Base-by-base conservation (phyloP, 2,113 vertebrate species). In the Myodes glareolus region DNA sequence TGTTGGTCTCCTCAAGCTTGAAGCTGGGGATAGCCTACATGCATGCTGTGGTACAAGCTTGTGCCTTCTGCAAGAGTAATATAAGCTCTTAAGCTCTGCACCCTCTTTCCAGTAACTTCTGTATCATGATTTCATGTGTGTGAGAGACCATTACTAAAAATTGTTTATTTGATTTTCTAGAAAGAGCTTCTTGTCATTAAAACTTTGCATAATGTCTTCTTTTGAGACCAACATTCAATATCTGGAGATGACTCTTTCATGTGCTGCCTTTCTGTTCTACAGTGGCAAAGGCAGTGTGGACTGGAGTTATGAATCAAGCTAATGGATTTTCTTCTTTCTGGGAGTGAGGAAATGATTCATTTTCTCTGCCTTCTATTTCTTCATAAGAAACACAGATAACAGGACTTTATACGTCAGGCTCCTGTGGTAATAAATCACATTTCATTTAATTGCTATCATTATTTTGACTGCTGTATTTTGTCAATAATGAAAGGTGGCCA, bases 361-460 rank as follows among this genome's bases (percentile, higher is more conserved):
- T 27, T 91, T 92, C 25, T 90, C 89, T 92, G 70, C 12, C 25
- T 21, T 82, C 42, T 77, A 3, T 96, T 80, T 70, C 58, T 94
- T 21, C 25, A n/a, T 61, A 85, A 55, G 84, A 96, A 92, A 85
- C 72, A 94, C 13, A 42, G 27, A 55, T 58, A 85, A 84, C 19
- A 96, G 39, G 75, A 96, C 3, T 4, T 47, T 76, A 17, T 73
- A 52, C 86, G 86, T 61, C 14, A 86, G 76, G 39, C 11, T 94
- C 91, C 94, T 96, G 45, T 55, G 21, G 61, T 92, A 80, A 85
- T 85, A 94, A 80, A 72, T 96, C 33, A 95, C 76, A 73, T 88
- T 97, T 97, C 93, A 94, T 93, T 91, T 95, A 78, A 92, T 95
- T 95, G 91, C 42, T 77, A 70, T 92, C 42, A 63, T 81, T 81